Percentiles rank a stretch among this genome's conserved stretches.
These are phyloP conservation scores for Lamproptera curius DNA, from an alignment of 2,888 invertebrate species.

Conservation along the genomic window DNA sequence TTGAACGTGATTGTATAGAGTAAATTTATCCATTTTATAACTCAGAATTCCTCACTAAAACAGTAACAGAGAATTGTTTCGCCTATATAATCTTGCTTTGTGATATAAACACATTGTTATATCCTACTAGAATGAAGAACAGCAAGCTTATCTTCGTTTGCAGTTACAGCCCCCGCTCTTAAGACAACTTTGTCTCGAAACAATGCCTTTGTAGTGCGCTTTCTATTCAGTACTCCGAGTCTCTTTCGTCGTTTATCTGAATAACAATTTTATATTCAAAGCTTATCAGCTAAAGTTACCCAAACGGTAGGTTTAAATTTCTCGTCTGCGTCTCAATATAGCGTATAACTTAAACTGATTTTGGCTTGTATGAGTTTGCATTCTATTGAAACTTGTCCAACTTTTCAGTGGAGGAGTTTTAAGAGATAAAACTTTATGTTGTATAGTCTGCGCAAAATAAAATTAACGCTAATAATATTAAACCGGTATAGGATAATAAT, in stretches of 20 bases:
- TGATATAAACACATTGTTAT: slow-evolving; percentile 20
- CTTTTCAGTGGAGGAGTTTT: too few relatives aligned
- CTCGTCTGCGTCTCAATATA: too few relatives aligned
- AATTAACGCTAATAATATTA: too few relatives aligned
- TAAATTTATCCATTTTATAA: background rate
- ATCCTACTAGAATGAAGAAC: slow-evolving; percentile 13
- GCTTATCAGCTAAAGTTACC: slow-evolving; percentile 12
- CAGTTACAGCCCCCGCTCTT: slow-evolving; percentile 18
- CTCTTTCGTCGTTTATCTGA: slow-evolving; percentile 19
- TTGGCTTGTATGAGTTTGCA: too few relatives aligned
- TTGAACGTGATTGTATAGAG: too few relatives aligned
- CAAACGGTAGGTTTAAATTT: slow-evolving; percentile 5
- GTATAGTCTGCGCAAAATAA: too few relatives aligned
- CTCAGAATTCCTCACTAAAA: background rate
- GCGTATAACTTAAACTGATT: too few relatives aligned
- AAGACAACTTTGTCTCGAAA: slow-evolving; percentile 22
- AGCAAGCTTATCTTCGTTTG: slow-evolving; percentile 18
- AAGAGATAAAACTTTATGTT: too few relatives aligned
- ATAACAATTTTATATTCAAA: slow-evolving; percentile 16
- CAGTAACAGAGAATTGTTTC: slow-evolving; percentile 14
- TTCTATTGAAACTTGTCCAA: too few relatives aligned
- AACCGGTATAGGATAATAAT: too few relatives aligned
- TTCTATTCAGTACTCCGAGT: slow-evolving; percentile 14
- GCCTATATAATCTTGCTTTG: slow-evolving; percentile 18
- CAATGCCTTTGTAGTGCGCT: slow-evolving; percentile 17